A percentile compares a stretch with the other conserved stretches of the same genome.
phyloP scores from a whole-genome alignment of 2,113 vertebrate species.

The Microcebus lehilahytsara region DNA sequence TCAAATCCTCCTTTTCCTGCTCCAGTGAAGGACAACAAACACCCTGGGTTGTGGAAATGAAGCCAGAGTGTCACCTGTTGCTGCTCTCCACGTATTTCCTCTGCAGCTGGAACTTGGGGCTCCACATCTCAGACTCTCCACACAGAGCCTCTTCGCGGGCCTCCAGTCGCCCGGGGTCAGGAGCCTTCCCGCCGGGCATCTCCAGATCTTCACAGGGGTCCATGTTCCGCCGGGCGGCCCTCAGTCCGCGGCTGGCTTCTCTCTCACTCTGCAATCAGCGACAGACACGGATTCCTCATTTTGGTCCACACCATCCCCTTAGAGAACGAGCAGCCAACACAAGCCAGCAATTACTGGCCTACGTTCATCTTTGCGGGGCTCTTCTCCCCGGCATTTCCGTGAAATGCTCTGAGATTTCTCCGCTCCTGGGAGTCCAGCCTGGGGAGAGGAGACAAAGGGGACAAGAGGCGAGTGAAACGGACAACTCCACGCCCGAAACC shows the following conservation, averaged over 20 bases:
- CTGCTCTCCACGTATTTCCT: constrained; percentile 71
- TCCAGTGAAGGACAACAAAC: neutral
- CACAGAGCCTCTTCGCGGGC: neutral
- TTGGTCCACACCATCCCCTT: neutral
- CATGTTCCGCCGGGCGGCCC: neutral
- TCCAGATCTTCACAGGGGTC: constrained; percentile 71
- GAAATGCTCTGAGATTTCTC: neutral
- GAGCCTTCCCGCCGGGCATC: constrained; percentile 27
- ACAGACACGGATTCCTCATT: neutral
- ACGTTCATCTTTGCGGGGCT: neutral
- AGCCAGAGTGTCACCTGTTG: constrained; percentile 82
- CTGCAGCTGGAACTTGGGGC: constrained; percentile 69
- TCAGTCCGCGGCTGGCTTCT: neutral
- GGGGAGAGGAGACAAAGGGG: neutral
- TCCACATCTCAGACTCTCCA: constrained; percentile 40
- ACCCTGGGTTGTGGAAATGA: neutral
- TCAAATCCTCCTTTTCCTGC: neutral
- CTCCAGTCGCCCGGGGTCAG: neutral
- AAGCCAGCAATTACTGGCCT: accelerated
- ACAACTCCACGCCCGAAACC: neutral
- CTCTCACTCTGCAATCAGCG: neutral
- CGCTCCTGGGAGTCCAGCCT: neutral
- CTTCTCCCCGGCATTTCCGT: neutral
- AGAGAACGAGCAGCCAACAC: neutral
- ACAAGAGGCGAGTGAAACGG: neutral